These are phyloP conservation scores for Trogon surrucura DNA, from an alignment of 2,113 vertebrate genomes.

Conservation along the genomic window DNA sequence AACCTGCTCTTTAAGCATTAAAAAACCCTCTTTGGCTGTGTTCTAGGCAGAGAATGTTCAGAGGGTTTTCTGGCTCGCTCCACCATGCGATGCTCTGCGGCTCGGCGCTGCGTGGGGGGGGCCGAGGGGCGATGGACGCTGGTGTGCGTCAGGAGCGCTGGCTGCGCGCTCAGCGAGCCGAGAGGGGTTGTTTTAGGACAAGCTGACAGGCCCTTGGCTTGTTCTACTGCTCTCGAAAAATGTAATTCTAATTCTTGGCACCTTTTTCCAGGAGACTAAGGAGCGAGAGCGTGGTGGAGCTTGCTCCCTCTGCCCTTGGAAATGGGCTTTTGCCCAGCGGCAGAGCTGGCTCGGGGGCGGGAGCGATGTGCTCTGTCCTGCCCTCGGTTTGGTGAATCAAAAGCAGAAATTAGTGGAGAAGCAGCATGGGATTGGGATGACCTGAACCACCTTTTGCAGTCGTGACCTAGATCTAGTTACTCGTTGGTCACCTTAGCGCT, in stretches of 20 bases:
- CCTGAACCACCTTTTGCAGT: neutral
- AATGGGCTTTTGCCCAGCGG: neutral
- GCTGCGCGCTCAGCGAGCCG: neutral
- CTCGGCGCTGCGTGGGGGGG: neutral
- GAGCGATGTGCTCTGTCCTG: neutral
- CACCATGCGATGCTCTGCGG: neutral
- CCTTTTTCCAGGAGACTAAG: constrained; percentile 18
- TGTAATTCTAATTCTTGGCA: constrained; percentile 52
- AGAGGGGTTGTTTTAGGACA: constrained; percentile 67
- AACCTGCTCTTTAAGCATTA: constrained; percentile 37
- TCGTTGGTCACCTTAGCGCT: neutral
- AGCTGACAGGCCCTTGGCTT: constrained; percentile 63
- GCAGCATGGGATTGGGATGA: fast-evolving
- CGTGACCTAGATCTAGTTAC: neutral
- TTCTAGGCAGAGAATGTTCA: neutral
- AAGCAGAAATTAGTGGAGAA: neutral
- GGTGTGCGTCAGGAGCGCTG: constrained; percentile 42
- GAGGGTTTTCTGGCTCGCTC: constrained; percentile 33
- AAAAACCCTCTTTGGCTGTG: neutral
- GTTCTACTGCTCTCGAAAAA: constrained; percentile 54
- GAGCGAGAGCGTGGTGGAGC: neutral
- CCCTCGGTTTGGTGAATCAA: neutral
- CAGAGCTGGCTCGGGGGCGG: neutral
- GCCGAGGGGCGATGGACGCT: neutral
- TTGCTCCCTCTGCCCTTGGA: constrained; percentile 29